These are phyloP conservation scores for Lepidurus packardi DNA, from an alignment of 1,140 invertebrate genomes.

Conservation along the genomic window DNA sequence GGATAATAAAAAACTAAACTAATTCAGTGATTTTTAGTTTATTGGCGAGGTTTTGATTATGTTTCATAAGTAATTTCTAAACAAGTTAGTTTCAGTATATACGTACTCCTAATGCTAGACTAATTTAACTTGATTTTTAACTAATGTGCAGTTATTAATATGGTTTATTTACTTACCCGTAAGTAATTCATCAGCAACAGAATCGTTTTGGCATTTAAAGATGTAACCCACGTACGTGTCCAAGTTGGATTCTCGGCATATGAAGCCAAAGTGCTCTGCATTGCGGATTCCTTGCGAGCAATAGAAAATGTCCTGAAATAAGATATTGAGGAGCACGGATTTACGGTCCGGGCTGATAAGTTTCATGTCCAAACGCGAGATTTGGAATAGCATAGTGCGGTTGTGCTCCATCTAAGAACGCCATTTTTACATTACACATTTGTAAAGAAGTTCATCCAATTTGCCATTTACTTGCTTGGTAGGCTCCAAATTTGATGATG, in stretches of 20 bases:
- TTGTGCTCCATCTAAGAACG: constrained; percentile 60
- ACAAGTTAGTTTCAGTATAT: too few species aligned
- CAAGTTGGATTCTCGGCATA: constrained; percentile 65
- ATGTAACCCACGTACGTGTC: constrained; percentile 75
- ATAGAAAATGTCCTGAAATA: constrained; percentile 78
- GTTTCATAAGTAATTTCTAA: too few species aligned
- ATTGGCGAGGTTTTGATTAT: too few species aligned
- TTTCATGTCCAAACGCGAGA: constrained; percentile 77
- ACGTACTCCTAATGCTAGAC: too few species aligned
- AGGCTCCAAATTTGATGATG: not conserved
- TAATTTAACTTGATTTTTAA: not conserved
- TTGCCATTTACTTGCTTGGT: not conserved
- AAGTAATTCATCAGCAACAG: constrained; percentile 70
- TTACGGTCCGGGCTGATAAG: constrained; percentile 89
- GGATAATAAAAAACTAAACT: too few species aligned
- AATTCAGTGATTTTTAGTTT: too few species aligned
- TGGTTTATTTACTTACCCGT: constrained; percentile 51
- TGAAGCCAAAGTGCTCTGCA: constrained; percentile 87
- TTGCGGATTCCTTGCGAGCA: constrained; percentile 77
- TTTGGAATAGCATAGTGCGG: constrained; percentile 82
- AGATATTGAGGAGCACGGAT: constrained; percentile 75
- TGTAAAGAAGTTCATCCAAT: not conserved
- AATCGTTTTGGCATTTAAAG: constrained; percentile 81
- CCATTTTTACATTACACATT: not conserved
- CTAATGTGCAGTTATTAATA: not conserved